Conservation (phyloP, 2,797 vertebrate species). For the Rhynchotus rufescens region DNA sequence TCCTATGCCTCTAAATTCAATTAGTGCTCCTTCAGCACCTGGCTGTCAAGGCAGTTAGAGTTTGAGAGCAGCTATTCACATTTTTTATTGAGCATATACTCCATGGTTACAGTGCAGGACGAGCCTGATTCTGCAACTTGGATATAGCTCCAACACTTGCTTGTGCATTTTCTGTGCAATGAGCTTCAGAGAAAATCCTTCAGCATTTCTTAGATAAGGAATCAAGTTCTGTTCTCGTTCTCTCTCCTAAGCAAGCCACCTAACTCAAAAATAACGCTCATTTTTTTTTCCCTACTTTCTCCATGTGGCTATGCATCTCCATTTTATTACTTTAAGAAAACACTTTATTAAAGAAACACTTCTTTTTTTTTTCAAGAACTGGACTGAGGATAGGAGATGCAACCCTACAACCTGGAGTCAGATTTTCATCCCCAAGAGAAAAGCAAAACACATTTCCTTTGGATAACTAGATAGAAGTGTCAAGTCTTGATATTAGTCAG, state of each 20-base stretch:
- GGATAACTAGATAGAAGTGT: not conserved
- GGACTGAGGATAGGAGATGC: not conserved
- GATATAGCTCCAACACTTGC: not conserved
- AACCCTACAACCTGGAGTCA: not conserved
- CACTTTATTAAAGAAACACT: not conserved
- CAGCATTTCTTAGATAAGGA: not conserved
- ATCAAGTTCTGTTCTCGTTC: not conserved
- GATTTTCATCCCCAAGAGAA: not conserved
- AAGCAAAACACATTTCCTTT: not conserved
- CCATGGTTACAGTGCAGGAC: not conserved
- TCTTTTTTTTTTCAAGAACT: not conserved
- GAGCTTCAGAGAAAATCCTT: not conserved
- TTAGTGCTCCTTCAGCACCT: not conserved
- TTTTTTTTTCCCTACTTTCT: not conserved
- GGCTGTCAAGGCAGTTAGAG: not conserved
- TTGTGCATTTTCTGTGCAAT: not conserved
- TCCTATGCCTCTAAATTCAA: not conserved
- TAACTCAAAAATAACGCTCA: not conserved
- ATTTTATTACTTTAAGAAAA: not conserved
- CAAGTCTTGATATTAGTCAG: not conserved
- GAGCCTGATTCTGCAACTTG: not conserved
- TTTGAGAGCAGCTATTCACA: not conserved
- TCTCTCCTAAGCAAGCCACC: not conserved
- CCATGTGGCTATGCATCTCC: rapidly evolving
- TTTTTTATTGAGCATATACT: not conserved